Base-by-base conservation (phyloP, 1,140 invertebrate genomes). In the Micrasema longulum region DNA sequence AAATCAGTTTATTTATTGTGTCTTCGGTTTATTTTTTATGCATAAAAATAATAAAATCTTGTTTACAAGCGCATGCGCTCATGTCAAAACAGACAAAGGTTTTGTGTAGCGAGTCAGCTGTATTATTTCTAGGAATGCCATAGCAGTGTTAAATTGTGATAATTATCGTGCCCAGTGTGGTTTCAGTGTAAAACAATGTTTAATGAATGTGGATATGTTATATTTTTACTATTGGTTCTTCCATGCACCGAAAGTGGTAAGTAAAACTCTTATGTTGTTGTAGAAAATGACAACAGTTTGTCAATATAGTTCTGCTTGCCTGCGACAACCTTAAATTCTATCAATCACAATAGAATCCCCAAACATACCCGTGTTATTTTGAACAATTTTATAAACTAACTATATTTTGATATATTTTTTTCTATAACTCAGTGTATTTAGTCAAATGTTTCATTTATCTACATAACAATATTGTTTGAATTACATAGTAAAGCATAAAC, bases 241-340 rank as follows among this genome's bases (percentile, higher is more conserved):
- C 86, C 86, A 71, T 86, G 85, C 76, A 87, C 86, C 73, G 85
- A 87, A 83, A 87, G 84, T 82, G 86, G 86, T 87, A 79, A 86
- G 85, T 84, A 47, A 57, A 18, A 45, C 45, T 47, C 35, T 60
- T 26, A 26, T 6, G n/a, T 69, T 31, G 47, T 26, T 23, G 12
- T 60, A 23, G n/a, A 55, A 55, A 36, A 68, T 43, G 43, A 68
- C 66, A 68, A 10, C 9, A 9, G n/a, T 35, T n/a, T 57, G 52
- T 55, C 47, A 26, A 66, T 23, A 36, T 7, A 48, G 20, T 14
- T 36, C 38, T 38, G 35, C 35, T 60, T 20, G 31, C 43, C 1
- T 45, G 43, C 63, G 23, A 66, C 12, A 36, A 14, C 18, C 18
- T 16, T 20, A 7, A 66, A 47, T 20, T 41, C 18, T 57, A 14